Evolutionary conservation across 2,113 vertebrate genomes (phyloP), one percentile per base, ranked within the genome.

Genomic region (Leptosomus discolor): DNA sequence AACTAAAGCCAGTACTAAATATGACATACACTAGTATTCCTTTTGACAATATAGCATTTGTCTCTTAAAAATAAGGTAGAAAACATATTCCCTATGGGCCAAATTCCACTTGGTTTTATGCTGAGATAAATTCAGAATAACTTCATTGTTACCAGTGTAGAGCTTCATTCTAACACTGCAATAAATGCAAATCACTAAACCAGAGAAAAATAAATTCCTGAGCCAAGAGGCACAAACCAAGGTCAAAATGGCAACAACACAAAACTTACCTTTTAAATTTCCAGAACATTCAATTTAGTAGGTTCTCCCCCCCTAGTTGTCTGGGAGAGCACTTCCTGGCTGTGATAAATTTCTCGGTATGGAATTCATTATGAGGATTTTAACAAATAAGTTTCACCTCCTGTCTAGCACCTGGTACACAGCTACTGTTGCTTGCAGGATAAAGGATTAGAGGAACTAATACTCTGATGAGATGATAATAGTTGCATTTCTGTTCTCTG

Each of bases 11-110:
- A 82, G 50, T 95, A 54, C 67, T 79, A 73, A 94, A 88, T 92
- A 48, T 67, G 81, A 88, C 41, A 57, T 23, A 46, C 21, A 26
- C 30, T 50, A 34, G 22, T 92, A 91, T 94, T 95, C 24, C 63
- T 92, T 95, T 90, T 88, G 74, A 94, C 70, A 90, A 63, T 70
- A 46, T 41, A 76, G 32, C 57, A 48, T 91, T 94, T 94, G n/a
- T 83, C 70, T 95, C 60, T 67, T 95, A 79, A 92, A 94, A 92
- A 86, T 92, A 61, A 76, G 61, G 27, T 82, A 65, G 74, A 85
- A 95, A 83, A 58, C 34, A 29, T 43, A 50, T 69, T 57, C 54
- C 84, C 61, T 6, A 0, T 75, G 67, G 96, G 86, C 53, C 37
- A 83, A 85, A 95, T 91, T 95, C 84, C n/a, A 34, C n/a, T 87